Base-by-base conservation (phyloP, 2,797 vertebrate species). In the Malurus splendens region DNA sequence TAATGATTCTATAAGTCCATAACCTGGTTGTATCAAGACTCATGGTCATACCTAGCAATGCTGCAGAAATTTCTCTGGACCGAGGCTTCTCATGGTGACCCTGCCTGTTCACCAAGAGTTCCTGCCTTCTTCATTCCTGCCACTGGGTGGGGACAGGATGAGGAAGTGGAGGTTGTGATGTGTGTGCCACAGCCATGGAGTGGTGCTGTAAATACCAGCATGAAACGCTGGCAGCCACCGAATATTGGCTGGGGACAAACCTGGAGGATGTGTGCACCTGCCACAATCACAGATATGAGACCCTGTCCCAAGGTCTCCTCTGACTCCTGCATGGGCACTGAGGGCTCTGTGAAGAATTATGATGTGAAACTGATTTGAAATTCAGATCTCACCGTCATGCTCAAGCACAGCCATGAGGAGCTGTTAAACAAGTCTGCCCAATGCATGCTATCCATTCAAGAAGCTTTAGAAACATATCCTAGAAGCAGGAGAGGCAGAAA, bases 131-230 rank as follows among this genome's bases (percentile, higher is more conserved):
- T 59, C 27, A 23, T 48, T 48, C 54, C 54, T 66, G 61, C 47
- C 25, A 18, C 61, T 60, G 41, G 33, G 22, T 14, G 42, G 36
- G n/a, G 6, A 28, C 15, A 20, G 22, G 47, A 23, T 0, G 2
- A 47, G n/a, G 18, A 24, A n/a, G 10, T 7, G 22, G 27, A 74
- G 10, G 27, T 24, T 4, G 7, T 32, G 41, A 19, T 20, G 47
- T 42, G 75, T 33, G 33, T 66, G 60, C 54, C 67, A 52, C 18
- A 54, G 67, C 54, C 39, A 24, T 4, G 54, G 54, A 32, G 18
- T 24, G 9, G 7, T n/a, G 45, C 39, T 39, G 20, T 12, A 28
- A 67, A 54, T 13, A 48, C 2, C 0, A 0, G n/a, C 54, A 87
- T 0, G 1, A 48, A 42, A 52, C 13, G 18, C 23, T 60, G 36